Evolutionary conservation across 1,140 invertebrate genomes (phyloP).

Genomic region (Drosophila oshimai): DNA sequence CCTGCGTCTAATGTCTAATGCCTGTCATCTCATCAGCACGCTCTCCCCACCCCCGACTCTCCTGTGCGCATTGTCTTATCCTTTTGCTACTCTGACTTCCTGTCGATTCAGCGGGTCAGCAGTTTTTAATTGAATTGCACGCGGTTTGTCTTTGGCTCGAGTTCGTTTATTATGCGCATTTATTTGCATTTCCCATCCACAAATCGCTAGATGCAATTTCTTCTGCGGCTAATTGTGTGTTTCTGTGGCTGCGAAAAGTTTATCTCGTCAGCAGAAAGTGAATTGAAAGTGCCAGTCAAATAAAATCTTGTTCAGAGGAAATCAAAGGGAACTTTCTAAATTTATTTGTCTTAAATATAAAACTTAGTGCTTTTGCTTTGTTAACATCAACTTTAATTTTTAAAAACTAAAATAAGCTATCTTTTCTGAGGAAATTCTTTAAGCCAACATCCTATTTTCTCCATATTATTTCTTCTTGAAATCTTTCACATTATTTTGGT

Average conservation of each 20-base stretch:
- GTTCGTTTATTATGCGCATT: constrained; percentile 63
- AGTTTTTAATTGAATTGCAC: constrained; percentile 80
- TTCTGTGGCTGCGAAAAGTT: constrained; percentile 39
- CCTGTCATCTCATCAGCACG: constrained; percentile 46
- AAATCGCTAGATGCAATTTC: constrained; percentile 51
- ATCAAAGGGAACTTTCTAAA: too few relatives aligned
- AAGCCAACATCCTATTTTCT: background rate
- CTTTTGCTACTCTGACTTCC: constrained; percentile 43
- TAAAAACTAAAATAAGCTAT: too few relatives aligned
- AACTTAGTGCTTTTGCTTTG: too few relatives aligned
- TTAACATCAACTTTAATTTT: too few relatives aligned
- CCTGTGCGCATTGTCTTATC: constrained; percentile 11
- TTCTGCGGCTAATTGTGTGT: constrained; percentile 31
- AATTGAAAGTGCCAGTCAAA: constrained; percentile 2
- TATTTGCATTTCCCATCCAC: constrained; percentile 63
- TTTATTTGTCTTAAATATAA: too few relatives aligned
- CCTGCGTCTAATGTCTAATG: constrained; percentile 30
- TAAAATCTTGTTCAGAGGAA: background rate
- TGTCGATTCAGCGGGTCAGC: constrained; percentile 59
- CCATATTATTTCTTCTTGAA: background rate
- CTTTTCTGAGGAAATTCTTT: too few relatives aligned
- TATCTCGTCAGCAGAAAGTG: constrained; percentile 41
- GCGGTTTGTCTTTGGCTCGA: constrained; percentile 21
- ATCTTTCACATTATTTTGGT: constrained; percentile 31
- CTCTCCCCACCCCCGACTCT: background rate